Percentiles rank a stretch among this genome's conserved stretches.
Evolutionary conservation across 2,113 vertebrate species (phyloP).

Genomic region (Oncorhynchus masou): DNA sequence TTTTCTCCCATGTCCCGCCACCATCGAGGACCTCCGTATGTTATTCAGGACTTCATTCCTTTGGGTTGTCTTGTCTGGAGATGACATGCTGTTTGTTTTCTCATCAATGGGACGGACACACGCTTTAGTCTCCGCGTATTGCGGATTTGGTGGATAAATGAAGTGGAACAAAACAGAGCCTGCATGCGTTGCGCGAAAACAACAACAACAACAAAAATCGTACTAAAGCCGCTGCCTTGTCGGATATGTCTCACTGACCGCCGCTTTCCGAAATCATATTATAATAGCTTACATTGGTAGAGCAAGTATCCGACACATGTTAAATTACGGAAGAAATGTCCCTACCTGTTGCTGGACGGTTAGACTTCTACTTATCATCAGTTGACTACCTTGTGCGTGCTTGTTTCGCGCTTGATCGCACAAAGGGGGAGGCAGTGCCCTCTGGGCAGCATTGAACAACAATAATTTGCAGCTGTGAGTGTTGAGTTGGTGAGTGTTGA

Average conservation of each 20-base stretch:
- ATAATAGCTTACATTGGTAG: too few species aligned
- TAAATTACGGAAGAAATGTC: neutral
- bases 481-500: too few species aligned
- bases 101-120: neutral
- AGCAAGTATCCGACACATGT: neutral
- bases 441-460: too few species aligned
- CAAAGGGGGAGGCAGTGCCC: too few species aligned
- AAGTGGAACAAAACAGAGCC: neutral
- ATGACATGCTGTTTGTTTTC: conserved; percentile 20
- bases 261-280: too few species aligned
- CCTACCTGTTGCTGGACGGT: neutral
- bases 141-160: neutral
- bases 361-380: too few species aligned
- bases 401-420: too few species aligned
- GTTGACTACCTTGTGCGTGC: too few species aligned
- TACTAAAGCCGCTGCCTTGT: neutral
- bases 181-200: too few species aligned
- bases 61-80: conserved; percentile 7
- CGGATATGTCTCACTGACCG: too few species aligned
- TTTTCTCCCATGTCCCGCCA: conserved; percentile 30
- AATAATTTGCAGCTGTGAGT: too few species aligned
- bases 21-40: conserved; percentile 28
- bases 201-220: neutral
- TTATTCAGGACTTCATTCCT: conserved; percentile 8
- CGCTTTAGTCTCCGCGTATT: too few species aligned